These are phyloP conservation scores for Psittacula cyanocephala DNA, from an alignment of 2,113 vertebrate genomes.

Conservation along the genomic window DNA sequence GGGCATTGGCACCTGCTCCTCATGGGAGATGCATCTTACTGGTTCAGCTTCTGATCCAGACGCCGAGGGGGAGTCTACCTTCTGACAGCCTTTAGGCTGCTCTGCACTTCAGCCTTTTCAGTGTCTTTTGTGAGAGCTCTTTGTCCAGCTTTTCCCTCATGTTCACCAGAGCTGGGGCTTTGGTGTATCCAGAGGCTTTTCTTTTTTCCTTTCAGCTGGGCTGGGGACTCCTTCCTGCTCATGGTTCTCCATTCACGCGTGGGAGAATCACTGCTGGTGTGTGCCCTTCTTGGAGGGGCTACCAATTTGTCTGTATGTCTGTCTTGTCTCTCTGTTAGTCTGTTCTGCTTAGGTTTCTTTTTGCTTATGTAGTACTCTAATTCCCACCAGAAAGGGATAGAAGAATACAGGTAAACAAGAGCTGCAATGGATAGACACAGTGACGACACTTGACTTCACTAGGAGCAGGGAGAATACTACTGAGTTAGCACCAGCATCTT, in stretches of 20 bases:
- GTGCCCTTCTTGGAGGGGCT: background rate
- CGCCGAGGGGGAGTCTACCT: accelerated
- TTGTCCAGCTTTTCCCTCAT: background rate
- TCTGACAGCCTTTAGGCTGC: background rate
- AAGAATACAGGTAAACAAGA: background rate
- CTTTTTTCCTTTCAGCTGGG: background rate
- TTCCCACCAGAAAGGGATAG: background rate
- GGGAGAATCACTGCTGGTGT: background rate
- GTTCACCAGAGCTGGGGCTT: background rate
- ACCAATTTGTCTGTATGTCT: background rate
- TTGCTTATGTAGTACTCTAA: background rate
- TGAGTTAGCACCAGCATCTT: background rate
- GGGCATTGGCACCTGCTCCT: background rate
- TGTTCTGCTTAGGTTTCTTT: background rate
- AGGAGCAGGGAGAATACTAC: background rate
- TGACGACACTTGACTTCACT: background rate
- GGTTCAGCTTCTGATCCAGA: background rate
- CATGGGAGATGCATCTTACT: background rate
- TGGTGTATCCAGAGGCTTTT: background rate
- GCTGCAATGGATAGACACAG: background rate
- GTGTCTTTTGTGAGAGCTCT: slow-evolving; percentile 25
- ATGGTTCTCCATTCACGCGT: background rate
- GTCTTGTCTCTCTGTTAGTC: background rate
- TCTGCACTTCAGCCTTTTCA: background rate
- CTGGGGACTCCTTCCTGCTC: background rate